Percentiles rank a stretch among this genome's conserved stretches.
Conservation (phyloP, 2,113 vertebrate genomes). For the Nanger granti region DNA sequence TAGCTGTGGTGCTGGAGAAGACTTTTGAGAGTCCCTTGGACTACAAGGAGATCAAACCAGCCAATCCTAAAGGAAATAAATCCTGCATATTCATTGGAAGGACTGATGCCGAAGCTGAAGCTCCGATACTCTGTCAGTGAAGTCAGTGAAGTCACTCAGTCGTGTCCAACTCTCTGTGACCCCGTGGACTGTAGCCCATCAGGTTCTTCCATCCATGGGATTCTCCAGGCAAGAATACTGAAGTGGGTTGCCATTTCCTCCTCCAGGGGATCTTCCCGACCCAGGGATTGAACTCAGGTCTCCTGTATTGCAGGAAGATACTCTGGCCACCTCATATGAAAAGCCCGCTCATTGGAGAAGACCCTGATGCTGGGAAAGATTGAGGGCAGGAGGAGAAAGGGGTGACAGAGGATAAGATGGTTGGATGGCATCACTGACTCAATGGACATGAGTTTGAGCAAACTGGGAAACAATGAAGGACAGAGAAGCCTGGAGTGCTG, state of each 20-base stretch:
- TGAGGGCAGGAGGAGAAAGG: background rate
- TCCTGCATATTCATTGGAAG: background rate
- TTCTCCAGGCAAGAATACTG: no score
- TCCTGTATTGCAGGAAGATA: no score
- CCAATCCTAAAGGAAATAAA: background rate
- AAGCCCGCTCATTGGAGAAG: background rate
- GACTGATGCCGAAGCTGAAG: background rate
- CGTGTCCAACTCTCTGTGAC: no score
- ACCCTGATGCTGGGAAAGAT: background rate
- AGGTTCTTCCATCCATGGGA: no score
- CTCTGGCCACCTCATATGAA: background rate
- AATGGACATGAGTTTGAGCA: background rate
- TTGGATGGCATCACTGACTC: background rate
- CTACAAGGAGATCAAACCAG: background rate
- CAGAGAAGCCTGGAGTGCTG: background rate
- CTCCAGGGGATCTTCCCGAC: no score
- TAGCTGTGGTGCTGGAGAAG: background rate
- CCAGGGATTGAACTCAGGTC: no score
- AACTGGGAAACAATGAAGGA: background rate
- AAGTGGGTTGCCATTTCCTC: no score
- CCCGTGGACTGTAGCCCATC: no score
- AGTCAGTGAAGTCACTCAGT: no score
- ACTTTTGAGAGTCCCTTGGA: background rate
- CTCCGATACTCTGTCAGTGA: background rate
- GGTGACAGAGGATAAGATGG: background rate